Evolutionary conservation across 1,140 invertebrate genomes (phyloP), one percentile per base, ranked within the genome.

Genomic region (Hydropsyche tenuis): DNA sequence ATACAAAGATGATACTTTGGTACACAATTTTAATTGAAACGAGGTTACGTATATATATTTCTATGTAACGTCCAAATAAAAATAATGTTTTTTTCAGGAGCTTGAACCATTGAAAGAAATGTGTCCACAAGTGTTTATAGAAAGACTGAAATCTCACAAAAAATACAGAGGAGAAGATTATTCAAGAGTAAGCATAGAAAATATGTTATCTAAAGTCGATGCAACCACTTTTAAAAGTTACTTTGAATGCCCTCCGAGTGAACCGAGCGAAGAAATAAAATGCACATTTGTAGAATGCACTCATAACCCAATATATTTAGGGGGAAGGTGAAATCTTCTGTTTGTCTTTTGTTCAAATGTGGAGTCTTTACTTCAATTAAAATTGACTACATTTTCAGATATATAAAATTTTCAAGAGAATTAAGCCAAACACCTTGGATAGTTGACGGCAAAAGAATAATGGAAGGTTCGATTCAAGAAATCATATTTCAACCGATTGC

Each of bases 381-480:
- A 37, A 60, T 16, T 60, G 23, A 62, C 23, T 64, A 43, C 12
- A 48, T 14, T 46, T 77, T 20, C 75, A 84, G 84, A 66, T 99
- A 99, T 81, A 90, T 92, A 73, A 99, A 99, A 83, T 90, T 91
- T 79, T 94, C 92, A 16, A 87, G 97, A 64, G 86, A 89, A 74
- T 82, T 99, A 6, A 93, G 94, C 69, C 97, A 99, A 85, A 97
- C 96, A 0, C 96, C 96, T 0, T 99, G 97, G 96, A 81, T 97
- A 22, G 84, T 98, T 51, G 89, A 94, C 78, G 95, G 95, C 0
- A 88, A 90, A 75, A 88, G 92, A 71, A 91, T 92, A 76, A 89
- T 93, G 83, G 91, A 93, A 76, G 89, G 89, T 22, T 98, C 96
- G 0, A 93, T 99, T 0, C 93, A 98, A 85, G 96, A 99, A 83